phyloP scores from a whole-genome alignment of 92 coral and sea anemone genomes.

The Phenganax subtilis region DNA sequence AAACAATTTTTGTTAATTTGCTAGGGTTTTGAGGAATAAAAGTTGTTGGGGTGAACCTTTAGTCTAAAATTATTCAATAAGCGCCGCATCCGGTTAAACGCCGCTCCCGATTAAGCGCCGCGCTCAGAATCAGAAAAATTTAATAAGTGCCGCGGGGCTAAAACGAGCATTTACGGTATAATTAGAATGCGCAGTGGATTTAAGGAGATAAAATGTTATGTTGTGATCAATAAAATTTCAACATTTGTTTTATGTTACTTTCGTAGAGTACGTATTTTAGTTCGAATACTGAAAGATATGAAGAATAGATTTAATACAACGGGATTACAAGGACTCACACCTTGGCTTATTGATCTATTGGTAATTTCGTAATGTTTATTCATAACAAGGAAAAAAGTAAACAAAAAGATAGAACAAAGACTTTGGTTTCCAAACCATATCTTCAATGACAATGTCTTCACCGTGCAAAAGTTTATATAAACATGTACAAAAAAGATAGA shows the following conservation, averaged over 20 bases:
- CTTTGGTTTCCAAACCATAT: too few relatives aligned
- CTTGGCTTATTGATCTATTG: constrained; percentile 95
- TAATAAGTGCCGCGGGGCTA: too few relatives aligned
- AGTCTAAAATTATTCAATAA: too few relatives aligned
- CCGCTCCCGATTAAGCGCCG: not conserved
- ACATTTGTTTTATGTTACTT: not conserved
- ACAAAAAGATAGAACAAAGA: too few relatives aligned
- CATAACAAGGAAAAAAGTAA: not conserved
- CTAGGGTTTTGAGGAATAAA: too few relatives aligned
- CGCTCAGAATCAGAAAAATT: not conserved
- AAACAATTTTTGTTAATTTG: too few relatives aligned
- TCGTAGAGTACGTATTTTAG: constrained; percentile 78
- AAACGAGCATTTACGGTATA: too few relatives aligned
- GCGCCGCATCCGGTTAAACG: too few relatives aligned
- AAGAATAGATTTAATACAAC: constrained; percentile 62
- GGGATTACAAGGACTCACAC: constrained; percentile 88
- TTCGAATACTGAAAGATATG: constrained; percentile 84
- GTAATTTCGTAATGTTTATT: constrained; percentile 43
- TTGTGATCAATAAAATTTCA: not conserved
- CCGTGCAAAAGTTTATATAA: too few relatives aligned
- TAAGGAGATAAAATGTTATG: not conserved
- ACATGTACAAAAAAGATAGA: too few relatives aligned
- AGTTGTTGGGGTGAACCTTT: too few relatives aligned
- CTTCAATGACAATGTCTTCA: too few relatives aligned
- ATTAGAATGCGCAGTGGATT: not conserved